Conservation (phyloP, 2,888 invertebrate species). For the Spisula subtruncata region DNA sequence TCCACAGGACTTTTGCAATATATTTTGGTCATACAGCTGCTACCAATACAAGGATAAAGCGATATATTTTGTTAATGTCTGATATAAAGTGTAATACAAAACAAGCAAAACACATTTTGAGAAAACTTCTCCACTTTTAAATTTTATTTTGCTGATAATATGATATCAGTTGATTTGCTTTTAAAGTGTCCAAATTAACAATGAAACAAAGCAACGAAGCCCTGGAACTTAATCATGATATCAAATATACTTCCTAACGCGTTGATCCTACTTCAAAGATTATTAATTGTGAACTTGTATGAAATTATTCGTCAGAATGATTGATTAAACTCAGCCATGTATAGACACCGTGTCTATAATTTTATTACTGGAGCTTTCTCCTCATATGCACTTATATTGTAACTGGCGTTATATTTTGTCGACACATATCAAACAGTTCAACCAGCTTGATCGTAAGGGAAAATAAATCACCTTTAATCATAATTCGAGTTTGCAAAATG, state of each 20-base stretch:
- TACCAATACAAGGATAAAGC: too few relatives aligned
- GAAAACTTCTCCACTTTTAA: too few relatives aligned
- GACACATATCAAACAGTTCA: background rate
- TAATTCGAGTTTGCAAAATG: background rate
- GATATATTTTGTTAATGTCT: too few relatives aligned
- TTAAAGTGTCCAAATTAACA: too few relatives aligned
- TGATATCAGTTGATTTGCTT: too few relatives aligned
- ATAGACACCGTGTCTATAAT: background rate
- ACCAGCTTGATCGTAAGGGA: background rate
- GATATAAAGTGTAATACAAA: too few relatives aligned
- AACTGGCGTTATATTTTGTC: background rate
- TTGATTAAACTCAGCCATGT: background rate
- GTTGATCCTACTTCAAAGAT: background rate
- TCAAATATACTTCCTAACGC: background rate
- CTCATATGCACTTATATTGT: background rate
- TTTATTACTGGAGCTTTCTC: background rate
- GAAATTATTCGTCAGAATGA: background rate
- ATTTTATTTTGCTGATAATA: too few relatives aligned
- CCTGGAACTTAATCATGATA: too few relatives aligned
- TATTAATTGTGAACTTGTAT: background rate
- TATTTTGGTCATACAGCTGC: too few relatives aligned
- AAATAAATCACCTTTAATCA: constrained; percentile 1
- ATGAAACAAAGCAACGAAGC: too few relatives aligned
- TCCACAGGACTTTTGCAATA: too few relatives aligned
- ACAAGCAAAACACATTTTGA: too few relatives aligned